Percentiles rank a stretch among this genome's conserved stretches.
phyloP scores from a whole-genome alignment of 2,888 invertebrate genomes.

The Erebia epiphron region DNA sequence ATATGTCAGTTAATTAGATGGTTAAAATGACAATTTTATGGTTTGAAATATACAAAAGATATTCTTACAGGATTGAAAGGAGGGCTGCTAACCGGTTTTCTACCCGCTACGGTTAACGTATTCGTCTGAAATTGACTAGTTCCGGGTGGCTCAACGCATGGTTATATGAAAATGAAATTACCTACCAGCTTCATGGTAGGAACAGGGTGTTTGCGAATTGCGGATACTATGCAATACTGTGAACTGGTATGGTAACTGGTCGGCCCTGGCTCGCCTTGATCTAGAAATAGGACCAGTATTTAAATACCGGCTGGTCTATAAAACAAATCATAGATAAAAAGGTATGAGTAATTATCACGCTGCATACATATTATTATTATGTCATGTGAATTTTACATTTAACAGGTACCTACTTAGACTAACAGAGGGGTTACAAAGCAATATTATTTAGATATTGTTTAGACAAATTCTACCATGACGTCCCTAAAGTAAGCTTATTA shows the following conservation, averaged over 20 bases:
- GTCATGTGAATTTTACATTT: not conserved
- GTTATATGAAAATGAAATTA: not conserved
- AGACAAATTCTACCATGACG: no score
- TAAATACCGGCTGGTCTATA: constrained; percentile 26
- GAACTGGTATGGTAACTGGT: constrained; percentile 28
- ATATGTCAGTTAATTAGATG: no score
- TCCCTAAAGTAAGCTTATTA: no score
- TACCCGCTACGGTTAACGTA: no score
- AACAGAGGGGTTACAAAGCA: not conserved
- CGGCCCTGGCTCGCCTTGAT: constrained; percentile 52
- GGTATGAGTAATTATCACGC: constrained; percentile 3
- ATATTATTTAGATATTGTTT: no score
- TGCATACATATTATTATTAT: not conserved
- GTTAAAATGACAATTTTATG: no score
- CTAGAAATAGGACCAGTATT: constrained; percentile 45
- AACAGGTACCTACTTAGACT: not conserved
- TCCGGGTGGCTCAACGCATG: no score
- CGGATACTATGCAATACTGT: constrained; percentile 13
- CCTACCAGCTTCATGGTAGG: not conserved
- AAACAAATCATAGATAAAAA: constrained; percentile 23
- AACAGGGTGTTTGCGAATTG: constrained; percentile 9
- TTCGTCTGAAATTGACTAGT: no score
- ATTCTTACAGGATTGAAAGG: no score
- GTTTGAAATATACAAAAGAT: no score
- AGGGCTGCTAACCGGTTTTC: no score